Base-by-base conservation (phyloP, 2,113 vertebrate genomes). In the Anser cygnoides region DNA sequence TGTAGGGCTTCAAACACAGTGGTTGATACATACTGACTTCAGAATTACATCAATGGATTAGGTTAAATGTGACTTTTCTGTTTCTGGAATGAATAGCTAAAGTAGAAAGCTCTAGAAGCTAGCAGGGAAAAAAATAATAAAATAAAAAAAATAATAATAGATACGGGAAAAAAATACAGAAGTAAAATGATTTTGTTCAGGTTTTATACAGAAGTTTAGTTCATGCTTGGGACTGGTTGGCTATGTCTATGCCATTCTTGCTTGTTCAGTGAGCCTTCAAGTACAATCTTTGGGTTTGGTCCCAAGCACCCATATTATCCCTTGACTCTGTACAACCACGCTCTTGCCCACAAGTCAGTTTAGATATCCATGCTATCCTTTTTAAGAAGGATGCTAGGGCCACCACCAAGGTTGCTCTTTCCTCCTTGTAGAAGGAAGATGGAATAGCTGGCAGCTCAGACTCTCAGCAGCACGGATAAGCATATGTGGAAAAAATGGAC, bases 241-340 rank as follows among this genome's bases (percentile, higher is more conserved):
- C 9, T 46, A 1, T 0, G 0, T 7, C 62, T 10, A 12, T 61
- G 29, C n/a, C 31, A 6, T 44, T 10, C 22, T 31, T 76, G 20
- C 10, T 20, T 17, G 23, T 23, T 15, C 52, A 33, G 13, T 43
- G 19, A 22, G 19, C 12, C 7, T 20, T 28, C 0, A 0, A 16
- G 3, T 19, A 10, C 18, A 26, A 5, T 39, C 26, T 77, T 54
- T 72, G 65, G n/a, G 25, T 11, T 66, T 83, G 35, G 11, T 8
- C 25, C 10, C 18, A 41, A 25, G 29, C 7, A 43, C 35, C 44
- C 3, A 0, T 52, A 89, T 65, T 6, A 19, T 19, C 26, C 12
- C 62, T 23, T 71, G 71, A 3, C 5, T n/a, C 39, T 54, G 14
- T 67, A 7, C 0, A 0, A 54, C 28, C 31, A 16, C 28, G 19